Base-by-base conservation (phyloP, 2,113 vertebrate genomes). In the Callipepla californica region DNA sequence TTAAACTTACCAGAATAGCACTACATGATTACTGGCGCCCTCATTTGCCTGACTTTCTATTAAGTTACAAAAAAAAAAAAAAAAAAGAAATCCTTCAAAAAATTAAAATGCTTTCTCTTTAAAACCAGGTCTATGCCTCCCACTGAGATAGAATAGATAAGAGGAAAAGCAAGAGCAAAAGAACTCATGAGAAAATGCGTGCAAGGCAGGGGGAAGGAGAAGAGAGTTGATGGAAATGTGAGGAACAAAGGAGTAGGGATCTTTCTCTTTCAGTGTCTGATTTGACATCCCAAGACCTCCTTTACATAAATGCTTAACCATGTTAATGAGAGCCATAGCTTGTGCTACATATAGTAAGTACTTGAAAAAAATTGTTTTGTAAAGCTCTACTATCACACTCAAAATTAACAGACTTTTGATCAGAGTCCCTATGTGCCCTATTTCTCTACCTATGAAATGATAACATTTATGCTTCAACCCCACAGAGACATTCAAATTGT, bases 401-500 rank as follows among this genome's bases (percentile, higher is more conserved):
- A 73, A 91, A 91, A 82, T 92, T 82, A 94, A 44, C 19, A 66
- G 34, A 87, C 40, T 91, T 94, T 85, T 92, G 84, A 95, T 77
- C 28, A 77, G 57, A 93, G 87, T 88, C 85, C 87, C 89, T 95
- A 68, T 55, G 50, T 77, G 63, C 16, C 85, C 91, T 45, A 66
- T 73, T 95, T 92, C 66, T 78, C 23, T 72, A n/a, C 80, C 59
- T 80, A 36, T 63, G 34, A 93, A 93, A 90, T 13, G 9, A 42
- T 40, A 72, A 73, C 38, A 94, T 73, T 89, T 90, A 94, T n/a
- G n/a, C n/a, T n/a, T n/a, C n/a, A n/a, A n/a, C n/a, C n/a, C n/a
- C n/a, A n/a, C n/a, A n/a, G n/a, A n/a, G n/a, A n/a, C n/a, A n/a
- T n/a, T n/a, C n/a, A n/a, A n/a, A n/a, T n/a, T n/a, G n/a, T n/a